phyloP scores from a whole-genome alignment of 1,140 invertebrate species.

The Lycorma delicatula region DNA sequence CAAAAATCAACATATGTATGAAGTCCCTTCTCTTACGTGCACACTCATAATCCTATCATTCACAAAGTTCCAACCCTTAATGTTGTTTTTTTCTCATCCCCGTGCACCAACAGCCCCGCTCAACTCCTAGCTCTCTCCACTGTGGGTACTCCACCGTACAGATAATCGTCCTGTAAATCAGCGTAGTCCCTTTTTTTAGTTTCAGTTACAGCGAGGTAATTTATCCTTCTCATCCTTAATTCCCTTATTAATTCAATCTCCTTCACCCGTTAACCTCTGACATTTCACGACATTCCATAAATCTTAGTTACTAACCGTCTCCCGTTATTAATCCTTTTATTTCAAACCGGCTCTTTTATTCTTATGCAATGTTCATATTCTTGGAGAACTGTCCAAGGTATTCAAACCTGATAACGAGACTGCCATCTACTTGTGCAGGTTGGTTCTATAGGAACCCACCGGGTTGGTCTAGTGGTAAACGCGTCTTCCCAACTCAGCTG shows the following conservation, averaged over 20 bases:
- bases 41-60: conserved; percentile 12
- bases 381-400: no score
- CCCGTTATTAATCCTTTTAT: no score
- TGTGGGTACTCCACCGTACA: not conserved
- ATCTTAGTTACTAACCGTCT: no score
- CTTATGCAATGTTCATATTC: no score
- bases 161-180: conserved; percentile 2
- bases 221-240: conserved; percentile 3
- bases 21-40: not conserved
- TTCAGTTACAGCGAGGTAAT: conserved; percentile 18
- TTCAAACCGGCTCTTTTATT: no score
- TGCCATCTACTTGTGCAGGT: no score
- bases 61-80: conserved; percentile 5
- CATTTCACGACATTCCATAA: conserved; percentile 17
- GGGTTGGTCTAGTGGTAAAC: no score
- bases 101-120: not conserved
- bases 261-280: conserved; percentile 15
- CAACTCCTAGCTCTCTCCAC: not conserved
- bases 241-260: conserved; percentile 13
- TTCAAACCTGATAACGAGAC: no score
- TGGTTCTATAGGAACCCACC: no score
- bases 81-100: not conserved
- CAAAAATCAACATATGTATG: not conserved
- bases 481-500: no score
- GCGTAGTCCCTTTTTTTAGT: conserved; percentile 18